These are phyloP conservation scores for Phainopepla nitens DNA, from an alignment of 2,113 vertebrate species.

Conservation along the genomic window DNA sequence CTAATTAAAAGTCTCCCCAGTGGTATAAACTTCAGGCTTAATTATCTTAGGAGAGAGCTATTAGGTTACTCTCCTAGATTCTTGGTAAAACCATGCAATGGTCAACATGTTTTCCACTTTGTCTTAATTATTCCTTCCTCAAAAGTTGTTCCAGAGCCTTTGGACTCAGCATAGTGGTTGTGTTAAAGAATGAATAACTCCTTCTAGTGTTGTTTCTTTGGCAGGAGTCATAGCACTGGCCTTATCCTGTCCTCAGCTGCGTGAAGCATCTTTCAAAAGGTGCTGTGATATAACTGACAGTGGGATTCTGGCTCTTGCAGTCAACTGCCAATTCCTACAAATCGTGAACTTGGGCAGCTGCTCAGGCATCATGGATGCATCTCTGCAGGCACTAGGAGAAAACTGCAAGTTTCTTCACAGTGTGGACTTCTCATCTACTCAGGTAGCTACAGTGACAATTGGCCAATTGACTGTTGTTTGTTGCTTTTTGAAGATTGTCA, in stretches of 20 bases:
- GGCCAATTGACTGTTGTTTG: background rate
- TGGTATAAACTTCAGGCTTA: background rate
- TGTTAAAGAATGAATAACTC: background rate
- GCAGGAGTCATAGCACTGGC: slow-evolving; percentile 76
- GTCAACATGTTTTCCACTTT: background rate
- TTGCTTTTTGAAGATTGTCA: background rate
- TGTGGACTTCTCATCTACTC: slow-evolving; percentile 78
- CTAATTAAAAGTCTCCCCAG: background rate
- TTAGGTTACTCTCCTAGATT: background rate
- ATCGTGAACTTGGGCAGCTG: slow-evolving; percentile 76
- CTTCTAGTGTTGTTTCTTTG: background rate
- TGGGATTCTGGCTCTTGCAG: slow-evolving; percentile 74
- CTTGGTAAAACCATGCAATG: background rate
- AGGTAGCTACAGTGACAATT: slow-evolving; percentile 44
- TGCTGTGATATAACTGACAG: slow-evolving; percentile 75
- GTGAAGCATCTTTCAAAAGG: slow-evolving; percentile 70
- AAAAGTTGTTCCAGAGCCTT: background rate
- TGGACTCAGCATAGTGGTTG: background rate
- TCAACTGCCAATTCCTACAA: slow-evolving; percentile 72
- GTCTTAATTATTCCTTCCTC: background rate
- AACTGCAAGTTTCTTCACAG: slow-evolving; percentile 76
- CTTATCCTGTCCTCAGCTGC: slow-evolving; percentile 71
- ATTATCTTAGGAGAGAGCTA: background rate
- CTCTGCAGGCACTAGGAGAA: slow-evolving; percentile 74
- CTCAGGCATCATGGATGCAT: slow-evolving; percentile 69